Base-by-base conservation (phyloP, 2,888 invertebrate genomes). In the Apodemia duryi region DNA sequence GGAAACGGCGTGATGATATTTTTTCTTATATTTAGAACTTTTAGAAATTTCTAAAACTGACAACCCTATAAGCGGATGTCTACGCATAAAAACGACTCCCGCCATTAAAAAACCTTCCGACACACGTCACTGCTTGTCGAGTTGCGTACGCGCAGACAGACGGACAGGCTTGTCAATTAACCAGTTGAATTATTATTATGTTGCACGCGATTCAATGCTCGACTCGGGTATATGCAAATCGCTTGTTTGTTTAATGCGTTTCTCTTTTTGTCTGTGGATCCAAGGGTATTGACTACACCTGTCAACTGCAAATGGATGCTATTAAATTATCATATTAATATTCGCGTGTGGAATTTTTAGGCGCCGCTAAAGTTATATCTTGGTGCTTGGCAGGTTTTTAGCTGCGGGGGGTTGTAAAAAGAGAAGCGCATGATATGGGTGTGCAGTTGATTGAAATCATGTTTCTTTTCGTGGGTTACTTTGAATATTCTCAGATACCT, bases 131-230 rank as follows among this genome's bases (percentile, higher is more conserved):
- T 57, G 11, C 54, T 57, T 57, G 57, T 57, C 69, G 66, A 64
- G 69, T 65, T 64, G 66, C 68, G 67, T 64, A 66, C 63, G 64
- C 68, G 68, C 68, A 63, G 69, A 71, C 67, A 65, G 71, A 71
- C 73, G 64, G 72, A 70, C 72, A 75, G 76, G 65, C 74, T 77
- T 84, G 84, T 84, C 85, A 84, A 84, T 84, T 84, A 83, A 74
- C 75, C 65, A 68, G 70, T 65, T 72, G 76, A 79, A 73, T 80
- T 80, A 81, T 80, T 79, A 76, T 78, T 75, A 73, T 71, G 72
- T 68, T 72, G 75, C 77, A 78, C 73, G 77, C 77, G 71, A 76
- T 76, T 75, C 77, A 74, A 78, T 80, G 75, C 75, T 57, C 57
- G 64, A 67, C 75, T 57, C 57, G 63, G 69, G 68, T 66, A 68